Conservation (phyloP, 37 sponge, comb jelly and placozoan genomes). For the Cladorhizidae sp. region DNA sequence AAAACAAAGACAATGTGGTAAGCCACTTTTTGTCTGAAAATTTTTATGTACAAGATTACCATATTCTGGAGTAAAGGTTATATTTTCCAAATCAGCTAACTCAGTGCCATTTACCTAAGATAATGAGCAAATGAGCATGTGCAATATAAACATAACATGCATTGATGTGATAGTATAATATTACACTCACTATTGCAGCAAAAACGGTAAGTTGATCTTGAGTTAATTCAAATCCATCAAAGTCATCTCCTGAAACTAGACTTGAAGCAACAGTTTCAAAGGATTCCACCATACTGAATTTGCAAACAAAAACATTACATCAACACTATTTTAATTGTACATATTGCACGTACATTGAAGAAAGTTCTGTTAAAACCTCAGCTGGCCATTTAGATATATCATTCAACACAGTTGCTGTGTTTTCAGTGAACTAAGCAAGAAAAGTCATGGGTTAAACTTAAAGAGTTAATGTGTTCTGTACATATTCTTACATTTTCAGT, state of each 20-base stretch:
- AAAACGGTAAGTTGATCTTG: constrained; percentile 13
- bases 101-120: too few relatives aligned
- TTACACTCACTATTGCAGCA: constrained; percentile 35
- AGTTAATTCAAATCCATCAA: background rate
- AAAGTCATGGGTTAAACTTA: background rate
- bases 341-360: constrained; percentile 17
- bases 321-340: background rate
- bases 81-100: too few relatives aligned
- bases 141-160: too few relatives aligned
- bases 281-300: constrained; percentile 31
- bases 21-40: background rate
- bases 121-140: too few relatives aligned
- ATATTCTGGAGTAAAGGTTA: background rate
- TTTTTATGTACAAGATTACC: background rate
- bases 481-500: constrained; percentile 22
- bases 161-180: background rate
- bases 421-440: constrained; percentile 22
- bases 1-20: background rate
- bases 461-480: too few relatives aligned
- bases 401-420: constrained; percentile 27
- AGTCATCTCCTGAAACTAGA: constrained; percentile 15
- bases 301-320: background rate
- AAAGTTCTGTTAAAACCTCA: constrained; percentile 5
- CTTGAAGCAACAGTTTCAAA: constrained; percentile 31
- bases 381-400: constrained; percentile 46